These are phyloP conservation scores for Pollenia griseotomentosa DNA, from an alignment of 2,888 invertebrate genomes.

Conservation along the genomic window DNA sequence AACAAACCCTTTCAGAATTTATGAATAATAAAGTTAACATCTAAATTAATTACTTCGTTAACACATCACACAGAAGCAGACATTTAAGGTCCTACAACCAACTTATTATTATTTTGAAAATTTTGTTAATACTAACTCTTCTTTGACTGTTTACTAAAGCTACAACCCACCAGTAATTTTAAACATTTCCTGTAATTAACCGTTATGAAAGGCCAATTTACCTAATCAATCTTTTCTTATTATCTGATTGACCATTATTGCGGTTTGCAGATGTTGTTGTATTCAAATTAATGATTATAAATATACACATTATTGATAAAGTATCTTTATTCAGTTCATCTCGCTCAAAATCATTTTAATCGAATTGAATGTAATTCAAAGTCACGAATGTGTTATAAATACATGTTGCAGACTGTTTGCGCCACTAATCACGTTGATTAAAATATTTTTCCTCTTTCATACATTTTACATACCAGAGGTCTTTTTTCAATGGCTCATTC, in stretches of 20 bases:
- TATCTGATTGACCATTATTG: constrained; percentile 2
- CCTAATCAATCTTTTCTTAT: background rate
- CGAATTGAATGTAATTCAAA: background rate
- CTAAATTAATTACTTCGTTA: too few relatives aligned
- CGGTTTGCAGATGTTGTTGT: background rate
- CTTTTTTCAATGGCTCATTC: background rate
- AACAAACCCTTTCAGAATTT: too few relatives aligned
- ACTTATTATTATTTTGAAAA: too few relatives aligned
- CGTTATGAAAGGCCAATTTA: background rate
- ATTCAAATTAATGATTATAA: too few relatives aligned
- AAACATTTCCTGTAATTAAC: background rate
- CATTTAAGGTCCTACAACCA: too few relatives aligned
- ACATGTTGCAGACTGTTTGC: background rate
- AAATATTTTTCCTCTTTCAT: background rate
- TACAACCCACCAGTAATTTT: background rate
- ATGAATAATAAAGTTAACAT: too few relatives aligned
- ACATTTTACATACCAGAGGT: background rate
- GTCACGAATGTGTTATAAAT: background rate
- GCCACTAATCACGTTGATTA: constrained; percentile 3
- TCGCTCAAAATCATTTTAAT: background rate
- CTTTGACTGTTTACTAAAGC: too few relatives aligned
- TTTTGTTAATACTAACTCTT: too few relatives aligned
- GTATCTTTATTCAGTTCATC: background rate
- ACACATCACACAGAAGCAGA: too few relatives aligned
- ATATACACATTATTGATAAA: too few relatives aligned